These are phyloP conservation scores for Desmophyllum pertusum DNA, from an alignment of 92 coral and sea anemone genomes.

Conservation along the genomic window DNA sequence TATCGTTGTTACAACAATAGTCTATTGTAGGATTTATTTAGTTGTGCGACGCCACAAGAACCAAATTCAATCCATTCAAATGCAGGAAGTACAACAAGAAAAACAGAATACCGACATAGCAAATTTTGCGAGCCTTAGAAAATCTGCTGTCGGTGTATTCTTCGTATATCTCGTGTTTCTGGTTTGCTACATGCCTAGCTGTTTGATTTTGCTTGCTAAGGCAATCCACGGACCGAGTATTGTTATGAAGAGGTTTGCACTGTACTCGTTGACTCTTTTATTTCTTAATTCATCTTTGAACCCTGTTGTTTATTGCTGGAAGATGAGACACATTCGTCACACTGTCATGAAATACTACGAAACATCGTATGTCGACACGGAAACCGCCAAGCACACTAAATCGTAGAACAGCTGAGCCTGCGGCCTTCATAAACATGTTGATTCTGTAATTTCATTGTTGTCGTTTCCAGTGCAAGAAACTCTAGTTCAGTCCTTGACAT, in stretches of 20 bases:
- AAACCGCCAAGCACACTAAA: too few species aligned
- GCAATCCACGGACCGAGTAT: neutral
- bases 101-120: neutral
- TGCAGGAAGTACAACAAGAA: neutral
- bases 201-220: neutral
- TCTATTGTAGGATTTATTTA: neutral
- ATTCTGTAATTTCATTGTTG: too few species aligned
- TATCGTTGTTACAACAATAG: neutral
- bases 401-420: too few species aligned
- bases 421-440: too few species aligned
- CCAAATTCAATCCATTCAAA: neutral
- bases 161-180: neutral
- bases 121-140: neutral
- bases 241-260: neutral
- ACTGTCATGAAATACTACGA: neutral
- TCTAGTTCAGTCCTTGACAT: too few species aligned
- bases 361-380: too few species aligned
- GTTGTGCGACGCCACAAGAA: neutral
- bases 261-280: neutral
- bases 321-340: neutral
- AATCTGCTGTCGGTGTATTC: conserved; percentile 3
- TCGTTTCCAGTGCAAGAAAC: too few species aligned
- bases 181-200: neutral
- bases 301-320: neutral
- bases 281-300: neutral